Percentiles rank a stretch among this genome's conserved stretches.
phyloP scores from a whole-genome alignment of 2,113 vertebrate genomes.

The Calidris pygmaea region DNA sequence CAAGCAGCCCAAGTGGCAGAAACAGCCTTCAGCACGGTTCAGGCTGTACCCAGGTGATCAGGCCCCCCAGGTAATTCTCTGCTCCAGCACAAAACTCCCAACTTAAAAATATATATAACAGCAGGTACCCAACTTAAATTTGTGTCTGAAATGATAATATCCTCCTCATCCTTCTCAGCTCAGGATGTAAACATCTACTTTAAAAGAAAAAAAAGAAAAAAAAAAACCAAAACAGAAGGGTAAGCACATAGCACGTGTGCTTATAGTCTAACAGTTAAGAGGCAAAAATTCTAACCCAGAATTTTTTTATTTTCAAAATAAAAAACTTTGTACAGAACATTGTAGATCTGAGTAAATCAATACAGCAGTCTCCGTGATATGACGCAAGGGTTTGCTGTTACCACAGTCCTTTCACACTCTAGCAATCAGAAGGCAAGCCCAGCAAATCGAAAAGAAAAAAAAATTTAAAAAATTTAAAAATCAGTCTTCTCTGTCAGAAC shows the following conservation, averaged over 20 bases:
- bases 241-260: not conserved
- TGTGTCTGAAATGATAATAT: not conserved
- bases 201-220: not conserved
- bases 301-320: conserved; percentile 75
- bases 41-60: not conserved
- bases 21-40: not conserved
- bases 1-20: not conserved
- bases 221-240: not conserved
- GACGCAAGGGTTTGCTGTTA: not conserved
- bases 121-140: not conserved
- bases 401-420: not conserved
- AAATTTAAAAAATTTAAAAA: not conserved
- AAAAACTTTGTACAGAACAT: conserved; percentile 59
- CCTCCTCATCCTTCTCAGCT: not conserved
- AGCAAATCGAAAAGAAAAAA: not conserved
- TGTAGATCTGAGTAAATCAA: conserved; percentile 34
- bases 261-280: not conserved
- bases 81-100: not conserved
- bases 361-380: conserved; percentile 4
- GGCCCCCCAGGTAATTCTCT: not conserved
- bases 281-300: not conserved
- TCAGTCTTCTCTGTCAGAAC: not conserved
- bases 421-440: conserved; percentile 36
- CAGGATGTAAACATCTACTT: not conserved
- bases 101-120: not conserved